A percentile compares a stretch with the other conserved stretches of the same genome.
phyloP scores from a whole-genome alignment of 2,113 vertebrate genomes.

The Pangasianodon gigas region DNA sequence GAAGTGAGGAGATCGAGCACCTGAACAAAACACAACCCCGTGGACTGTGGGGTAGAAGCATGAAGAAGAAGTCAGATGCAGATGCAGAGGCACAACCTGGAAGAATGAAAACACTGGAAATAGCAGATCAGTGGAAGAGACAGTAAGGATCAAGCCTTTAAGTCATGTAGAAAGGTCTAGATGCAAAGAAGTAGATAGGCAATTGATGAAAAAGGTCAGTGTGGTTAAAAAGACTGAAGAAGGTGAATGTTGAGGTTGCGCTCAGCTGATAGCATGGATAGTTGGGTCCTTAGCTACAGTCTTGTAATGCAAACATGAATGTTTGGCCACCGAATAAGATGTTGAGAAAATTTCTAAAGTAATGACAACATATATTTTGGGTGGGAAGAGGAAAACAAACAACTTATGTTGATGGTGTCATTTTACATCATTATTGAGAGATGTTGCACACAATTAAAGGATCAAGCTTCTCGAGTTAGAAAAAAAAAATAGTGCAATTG shows the following conservation, averaged over 20 bases:
- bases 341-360: background rate
- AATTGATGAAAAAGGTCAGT: background rate
- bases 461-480: background rate
- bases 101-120: constrained; percentile 42
- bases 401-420: background rate
- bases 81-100: constrained; percentile 2
- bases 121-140: constrained; percentile 37
- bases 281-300: background rate
- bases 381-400: background rate
- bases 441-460: background rate
- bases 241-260: background rate
- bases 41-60: constrained; percentile 41
- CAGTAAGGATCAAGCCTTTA: background rate
- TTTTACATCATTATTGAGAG: background rate
- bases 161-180: background rate
- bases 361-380: background rate
- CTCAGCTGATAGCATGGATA: background rate
- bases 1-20: constrained; percentile 57
- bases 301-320: background rate
- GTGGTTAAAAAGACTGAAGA: background rate
- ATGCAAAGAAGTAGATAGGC: background rate
- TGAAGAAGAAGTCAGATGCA: constrained; percentile 30
- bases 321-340: background rate
- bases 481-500: background rate
- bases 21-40: constrained; percentile 65